These are phyloP conservation scores for Ptilorrhoa leucosticta DNA, from an alignment of 2,113 vertebrate species.

Conservation along the genomic window DNA sequence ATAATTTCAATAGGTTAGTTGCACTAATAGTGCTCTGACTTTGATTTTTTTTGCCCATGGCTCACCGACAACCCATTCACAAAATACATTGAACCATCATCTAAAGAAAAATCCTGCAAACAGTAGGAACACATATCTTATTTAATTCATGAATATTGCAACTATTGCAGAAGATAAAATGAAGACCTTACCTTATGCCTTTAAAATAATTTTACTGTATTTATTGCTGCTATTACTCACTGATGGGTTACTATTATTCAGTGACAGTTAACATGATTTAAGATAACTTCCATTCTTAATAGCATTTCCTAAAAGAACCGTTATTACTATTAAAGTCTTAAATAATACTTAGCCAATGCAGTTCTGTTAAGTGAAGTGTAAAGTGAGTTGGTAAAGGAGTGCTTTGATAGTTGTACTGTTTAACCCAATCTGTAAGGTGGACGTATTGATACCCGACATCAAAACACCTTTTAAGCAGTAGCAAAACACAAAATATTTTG, in stretches of 20 bases:
- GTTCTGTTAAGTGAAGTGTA: background rate
- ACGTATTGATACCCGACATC: background rate
- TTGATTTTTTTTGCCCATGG: background rate
- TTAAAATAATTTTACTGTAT: conserved; percentile 4
- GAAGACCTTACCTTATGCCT: background rate
- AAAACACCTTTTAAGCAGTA: background rate
- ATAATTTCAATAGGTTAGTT: background rate
- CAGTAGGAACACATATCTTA: background rate
- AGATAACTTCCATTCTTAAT: conserved; percentile 6
- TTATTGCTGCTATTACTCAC: background rate
- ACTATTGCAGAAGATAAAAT: background rate
- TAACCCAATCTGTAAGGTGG: background rate
- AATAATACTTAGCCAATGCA: conserved; percentile 13
- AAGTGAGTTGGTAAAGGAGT: background rate
- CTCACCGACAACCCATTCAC: background rate
- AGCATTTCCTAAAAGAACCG: conserved; percentile 29
- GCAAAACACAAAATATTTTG: background rate
- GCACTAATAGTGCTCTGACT: background rate
- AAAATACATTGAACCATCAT: background rate
- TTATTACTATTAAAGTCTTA: conserved; percentile 15
- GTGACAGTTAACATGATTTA: conserved; percentile 14
- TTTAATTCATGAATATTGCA: background rate
- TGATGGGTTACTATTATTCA: conserved; percentile 1
- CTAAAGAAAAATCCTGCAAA: background rate
- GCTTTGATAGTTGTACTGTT: background rate